Percentiles rank a stretch among this genome's conserved stretches.
phyloP scores from a whole-genome alignment of 2,888 invertebrate species.

The Synanthedon andrenaeformis region DNA sequence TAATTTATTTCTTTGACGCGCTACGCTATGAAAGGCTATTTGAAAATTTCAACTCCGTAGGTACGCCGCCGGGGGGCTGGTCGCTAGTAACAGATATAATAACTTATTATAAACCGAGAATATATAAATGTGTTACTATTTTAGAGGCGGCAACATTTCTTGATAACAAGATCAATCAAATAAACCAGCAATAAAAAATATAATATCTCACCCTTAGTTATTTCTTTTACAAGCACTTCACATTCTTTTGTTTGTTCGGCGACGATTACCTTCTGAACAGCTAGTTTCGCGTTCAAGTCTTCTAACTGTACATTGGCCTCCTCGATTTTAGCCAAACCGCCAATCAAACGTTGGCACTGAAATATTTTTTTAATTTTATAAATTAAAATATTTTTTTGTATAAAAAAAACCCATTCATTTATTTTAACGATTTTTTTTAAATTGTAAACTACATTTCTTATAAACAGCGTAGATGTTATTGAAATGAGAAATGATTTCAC shows the following conservation, averaged over 20 bases:
- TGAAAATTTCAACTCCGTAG: no score
- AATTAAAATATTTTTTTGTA: not conserved
- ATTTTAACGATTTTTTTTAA: no score
- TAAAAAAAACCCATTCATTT: not conserved
- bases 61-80: no score
- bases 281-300: slow-evolving; percentile 83
- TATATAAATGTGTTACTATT: no score
- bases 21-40: no score
- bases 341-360: slow-evolving; percentile 76
- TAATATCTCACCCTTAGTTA: slow-evolving; percentile 68
- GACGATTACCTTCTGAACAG: slow-evolving; percentile 85
- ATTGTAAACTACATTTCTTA: no score
- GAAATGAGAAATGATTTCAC: not conserved
- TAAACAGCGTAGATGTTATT: no score
- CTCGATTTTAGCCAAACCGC: slow-evolving; percentile 84
- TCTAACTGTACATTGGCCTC: slow-evolving; percentile 87
- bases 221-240: slow-evolving; percentile 81
- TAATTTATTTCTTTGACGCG: no score
- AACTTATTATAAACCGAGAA: no score
- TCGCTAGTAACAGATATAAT: no score
- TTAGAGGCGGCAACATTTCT: no score
- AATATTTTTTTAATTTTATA: slow-evolving; percentile 5
- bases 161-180: no score
- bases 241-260: slow-evolving; percentile 85
- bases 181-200: not conserved